phyloP scores from a whole-genome alignment of 2,888 invertebrate genomes.

The Oscheius sp. region DNA sequence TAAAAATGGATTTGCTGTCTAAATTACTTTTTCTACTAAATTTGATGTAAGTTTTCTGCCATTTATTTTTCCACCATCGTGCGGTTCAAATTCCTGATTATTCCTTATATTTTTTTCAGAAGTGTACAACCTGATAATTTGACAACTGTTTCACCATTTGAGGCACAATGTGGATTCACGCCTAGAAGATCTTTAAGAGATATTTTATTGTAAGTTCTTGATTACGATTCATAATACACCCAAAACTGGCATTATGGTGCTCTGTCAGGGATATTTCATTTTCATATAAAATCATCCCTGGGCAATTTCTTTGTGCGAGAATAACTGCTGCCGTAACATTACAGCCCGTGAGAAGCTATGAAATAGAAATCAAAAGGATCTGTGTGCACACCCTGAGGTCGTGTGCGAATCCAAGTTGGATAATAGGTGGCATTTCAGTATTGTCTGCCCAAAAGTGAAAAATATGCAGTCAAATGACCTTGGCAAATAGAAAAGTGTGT shows the following conservation, averaged over 20 bases:
- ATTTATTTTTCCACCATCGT: background rate
- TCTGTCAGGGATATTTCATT: no score
- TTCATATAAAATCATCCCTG: no score
- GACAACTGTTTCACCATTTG: background rate
- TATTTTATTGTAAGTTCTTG: background rate
- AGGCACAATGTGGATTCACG: background rate
- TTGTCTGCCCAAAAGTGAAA: background rate
- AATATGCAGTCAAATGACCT: background rate
- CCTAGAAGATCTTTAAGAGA: background rate
- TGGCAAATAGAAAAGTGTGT: conserved; percentile 3
- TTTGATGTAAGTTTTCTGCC: background rate
- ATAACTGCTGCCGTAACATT: no score
- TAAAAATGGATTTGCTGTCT: no score
- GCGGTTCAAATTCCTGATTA: no score
- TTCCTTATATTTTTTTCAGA: background rate
- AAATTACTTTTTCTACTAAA: background rate
- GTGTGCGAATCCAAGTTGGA: conserved; percentile 4
- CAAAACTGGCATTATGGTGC: no score
- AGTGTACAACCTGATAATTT: background rate
- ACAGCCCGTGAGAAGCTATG: no score
- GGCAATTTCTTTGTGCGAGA: no score
- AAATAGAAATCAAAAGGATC: background rate
- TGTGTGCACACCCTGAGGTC: conserved; percentile 16
- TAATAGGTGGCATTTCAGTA: background rate
- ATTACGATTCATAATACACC: no score